Percentiles rank a stretch among this genome's conserved stretches.
Conservation (phyloP, 2,113 vertebrate genomes). For the Antechinus flavipes region DNA sequence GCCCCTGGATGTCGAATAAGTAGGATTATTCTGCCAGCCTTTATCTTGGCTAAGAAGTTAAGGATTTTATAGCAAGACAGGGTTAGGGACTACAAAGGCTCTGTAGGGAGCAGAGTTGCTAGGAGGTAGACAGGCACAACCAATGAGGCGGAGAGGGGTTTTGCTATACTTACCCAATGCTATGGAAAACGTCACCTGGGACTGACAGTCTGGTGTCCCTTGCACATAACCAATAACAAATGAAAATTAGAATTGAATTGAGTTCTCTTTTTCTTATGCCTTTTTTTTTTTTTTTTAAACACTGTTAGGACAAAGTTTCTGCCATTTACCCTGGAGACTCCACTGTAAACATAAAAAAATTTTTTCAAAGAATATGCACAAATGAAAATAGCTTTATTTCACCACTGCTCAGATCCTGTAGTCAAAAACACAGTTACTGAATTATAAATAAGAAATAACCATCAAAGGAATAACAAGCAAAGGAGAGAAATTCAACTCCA, state of each 20-base stretch:
- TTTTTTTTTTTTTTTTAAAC: not conserved
- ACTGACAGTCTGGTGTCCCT: not conserved
- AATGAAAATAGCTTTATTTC: conserved; percentile 1
- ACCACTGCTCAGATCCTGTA: not conserved
- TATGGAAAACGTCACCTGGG: not conserved
- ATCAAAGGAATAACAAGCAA: not conserved
- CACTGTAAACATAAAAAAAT: not conserved
- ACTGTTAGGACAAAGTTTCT: not conserved
- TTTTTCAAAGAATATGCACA: not conserved
- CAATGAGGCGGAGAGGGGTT: not conserved
- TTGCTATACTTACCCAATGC: not conserved
- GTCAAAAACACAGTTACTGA: not conserved
- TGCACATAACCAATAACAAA: not conserved
- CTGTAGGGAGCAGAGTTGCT: not conserved
- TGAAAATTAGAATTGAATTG: not conserved
- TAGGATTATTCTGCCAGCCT: not conserved
- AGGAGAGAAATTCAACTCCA: not conserved
- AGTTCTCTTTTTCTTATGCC: not conserved
- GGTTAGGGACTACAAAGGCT: not conserved
- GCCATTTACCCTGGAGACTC: not conserved
- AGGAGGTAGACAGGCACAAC: not conserved
- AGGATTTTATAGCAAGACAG: not conserved
- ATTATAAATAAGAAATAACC: not conserved
- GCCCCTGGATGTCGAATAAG: not conserved
- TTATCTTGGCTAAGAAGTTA: not conserved